Conservation (phyloP, 1,140 invertebrate species). For the Drosophila mayri region DNA sequence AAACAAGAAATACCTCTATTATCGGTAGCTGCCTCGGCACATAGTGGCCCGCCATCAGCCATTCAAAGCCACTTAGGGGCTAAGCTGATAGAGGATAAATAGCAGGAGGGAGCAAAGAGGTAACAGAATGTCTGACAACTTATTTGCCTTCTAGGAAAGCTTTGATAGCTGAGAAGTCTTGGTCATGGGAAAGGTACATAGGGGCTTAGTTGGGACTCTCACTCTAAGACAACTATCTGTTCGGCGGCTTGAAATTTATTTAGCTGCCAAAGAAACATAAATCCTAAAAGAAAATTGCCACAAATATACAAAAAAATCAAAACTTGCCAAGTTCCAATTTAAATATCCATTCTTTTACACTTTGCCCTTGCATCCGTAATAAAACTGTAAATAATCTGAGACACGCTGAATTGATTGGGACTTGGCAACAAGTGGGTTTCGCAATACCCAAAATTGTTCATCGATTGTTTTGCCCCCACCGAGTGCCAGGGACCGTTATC, state of each 20-base stretch:
- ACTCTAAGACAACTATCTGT: not conserved
- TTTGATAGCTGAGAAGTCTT: not conserved
- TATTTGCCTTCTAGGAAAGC: constrained; percentile 1
- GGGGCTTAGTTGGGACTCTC: not conserved
- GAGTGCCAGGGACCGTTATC: not conserved
- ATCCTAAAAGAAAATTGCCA: not conserved
- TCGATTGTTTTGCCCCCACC: constrained; percentile 12
- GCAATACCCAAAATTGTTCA: constrained; percentile 12
- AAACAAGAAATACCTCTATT: constrained; percentile 11
- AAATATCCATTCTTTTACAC: not conserved
- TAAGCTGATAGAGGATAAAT: constrained; percentile 31
- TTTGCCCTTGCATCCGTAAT: not conserved
- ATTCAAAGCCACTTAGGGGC: constrained; percentile 15
- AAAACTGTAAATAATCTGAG: constrained; percentile 17
- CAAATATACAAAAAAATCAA: no score
- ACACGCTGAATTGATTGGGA: constrained; percentile 18
- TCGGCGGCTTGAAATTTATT: not conserved
- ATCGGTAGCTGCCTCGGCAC: not conserved
- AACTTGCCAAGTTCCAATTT: not conserved
- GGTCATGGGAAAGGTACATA: not conserved
- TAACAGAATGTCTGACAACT: not conserved
- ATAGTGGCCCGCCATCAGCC: not conserved
- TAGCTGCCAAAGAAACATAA: not conserved
- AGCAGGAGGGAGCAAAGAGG: not conserved
- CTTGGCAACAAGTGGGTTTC: constrained; percentile 40